These are phyloP conservation scores for Helicolenus hilgendorfi DNA, from an alignment of 2,797 vertebrate species.

Conservation along the genomic window DNA sequence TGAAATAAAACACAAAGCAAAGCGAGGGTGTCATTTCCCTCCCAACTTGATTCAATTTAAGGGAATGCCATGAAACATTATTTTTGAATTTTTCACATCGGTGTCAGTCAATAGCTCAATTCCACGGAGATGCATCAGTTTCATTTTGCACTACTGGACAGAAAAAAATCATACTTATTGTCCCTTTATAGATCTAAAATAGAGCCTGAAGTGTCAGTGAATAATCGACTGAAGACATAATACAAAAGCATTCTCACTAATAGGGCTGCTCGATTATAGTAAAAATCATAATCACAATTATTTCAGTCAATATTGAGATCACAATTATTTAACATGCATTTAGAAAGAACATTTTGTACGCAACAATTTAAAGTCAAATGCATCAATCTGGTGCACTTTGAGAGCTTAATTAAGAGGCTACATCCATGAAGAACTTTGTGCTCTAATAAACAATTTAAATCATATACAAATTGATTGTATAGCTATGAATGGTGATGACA, in stretches of 20 bases:
- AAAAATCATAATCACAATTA: too few relatives aligned
- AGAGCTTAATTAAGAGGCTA: too few relatives aligned
- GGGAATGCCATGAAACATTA: neutral
- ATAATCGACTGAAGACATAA: neutral
- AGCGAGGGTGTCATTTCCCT: neutral
- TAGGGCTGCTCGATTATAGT: fast-evolving
- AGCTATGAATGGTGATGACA: too few relatives aligned
- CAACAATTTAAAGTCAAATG: too few relatives aligned
- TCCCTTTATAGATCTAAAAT: neutral
- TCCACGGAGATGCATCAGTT: neutral
- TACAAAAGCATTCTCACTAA: neutral
- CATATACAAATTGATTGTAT: too few relatives aligned
- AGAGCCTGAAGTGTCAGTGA: neutral
- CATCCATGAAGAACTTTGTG: too few relatives aligned
- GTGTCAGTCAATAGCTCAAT: neutral
- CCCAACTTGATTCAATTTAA: neutral
- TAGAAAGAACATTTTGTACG: too few relatives aligned
- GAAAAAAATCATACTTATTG: neutral
- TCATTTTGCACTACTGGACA: neutral
- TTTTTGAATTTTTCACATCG: neutral
- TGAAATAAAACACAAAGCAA: neutral
- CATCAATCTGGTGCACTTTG: too few relatives aligned
- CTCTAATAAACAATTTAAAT: too few relatives aligned
- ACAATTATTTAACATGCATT: too few relatives aligned
- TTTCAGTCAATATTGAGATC: too few relatives aligned